A percentile compares a stretch with the other conserved stretches of the same genome.
Evolutionary conservation across 2,113 vertebrate genomes (phyloP).

Genomic region (Dicrurus megarhynchus): DNA sequence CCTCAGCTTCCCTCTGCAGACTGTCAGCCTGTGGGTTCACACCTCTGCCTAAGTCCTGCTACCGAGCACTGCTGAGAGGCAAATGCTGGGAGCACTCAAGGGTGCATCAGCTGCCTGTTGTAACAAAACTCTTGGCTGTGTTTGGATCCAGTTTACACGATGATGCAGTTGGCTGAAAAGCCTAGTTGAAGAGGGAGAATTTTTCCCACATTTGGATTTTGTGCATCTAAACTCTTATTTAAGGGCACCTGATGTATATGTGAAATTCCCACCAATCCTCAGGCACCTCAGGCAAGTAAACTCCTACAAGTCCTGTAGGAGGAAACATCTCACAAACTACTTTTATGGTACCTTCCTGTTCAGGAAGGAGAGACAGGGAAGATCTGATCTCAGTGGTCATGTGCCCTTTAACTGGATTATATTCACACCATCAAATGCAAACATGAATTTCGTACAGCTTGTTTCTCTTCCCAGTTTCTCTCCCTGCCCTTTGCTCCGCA

Average conservation of each 20-base stretch:
- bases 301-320: background rate
- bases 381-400: background rate
- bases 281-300: background rate
- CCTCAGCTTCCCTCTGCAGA: background rate
- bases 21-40: fast-evolving
- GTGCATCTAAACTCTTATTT: background rate
- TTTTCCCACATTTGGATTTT: background rate
- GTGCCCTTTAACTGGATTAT: background rate
- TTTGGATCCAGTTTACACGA: background rate
- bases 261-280: background rate
- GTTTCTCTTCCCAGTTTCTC: background rate
- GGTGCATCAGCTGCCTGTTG: background rate
- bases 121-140: background rate
- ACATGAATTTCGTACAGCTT: background rate
- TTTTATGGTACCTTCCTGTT: background rate
- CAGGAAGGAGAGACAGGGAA: background rate
- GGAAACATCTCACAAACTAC: background rate
- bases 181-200: background rate
- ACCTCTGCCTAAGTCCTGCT: background rate
- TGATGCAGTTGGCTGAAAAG: background rate
- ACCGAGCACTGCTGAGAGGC: fast-evolving
- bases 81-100: background rate
- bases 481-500: background rate
- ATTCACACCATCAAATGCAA: background rate
- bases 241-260: background rate